These are phyloP conservation scores for Lasiurus borealis DNA, from an alignment of 2,113 vertebrate species.

Conservation along the genomic window DNA sequence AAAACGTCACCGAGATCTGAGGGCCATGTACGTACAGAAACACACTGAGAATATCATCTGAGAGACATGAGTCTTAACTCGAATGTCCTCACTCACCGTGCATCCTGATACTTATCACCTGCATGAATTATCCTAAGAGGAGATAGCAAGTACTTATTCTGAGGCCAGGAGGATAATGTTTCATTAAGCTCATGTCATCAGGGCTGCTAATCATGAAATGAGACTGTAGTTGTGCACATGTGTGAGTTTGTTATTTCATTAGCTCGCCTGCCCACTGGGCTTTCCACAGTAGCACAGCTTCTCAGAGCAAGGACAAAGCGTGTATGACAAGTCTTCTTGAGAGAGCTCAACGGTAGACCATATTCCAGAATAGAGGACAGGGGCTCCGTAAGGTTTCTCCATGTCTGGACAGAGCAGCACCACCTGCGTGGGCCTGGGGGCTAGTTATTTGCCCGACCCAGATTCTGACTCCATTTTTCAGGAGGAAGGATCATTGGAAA, in stretches of 20 bases:
- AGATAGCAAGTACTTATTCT: neutral
- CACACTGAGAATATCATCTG: neutral
- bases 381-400: neutral
- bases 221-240: neutral
- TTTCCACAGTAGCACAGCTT: neutral
- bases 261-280: neutral
- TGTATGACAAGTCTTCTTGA: neutral
- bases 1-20: neutral
- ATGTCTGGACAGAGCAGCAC: neutral
- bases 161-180: neutral
- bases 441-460: neutral
- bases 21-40: neutral
- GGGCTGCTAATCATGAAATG: slow-evolving; percentile 31
- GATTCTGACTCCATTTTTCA: neutral
- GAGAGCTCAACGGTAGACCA: neutral
- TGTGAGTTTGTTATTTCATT: neutral
- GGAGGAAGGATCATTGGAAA: slow-evolving; percentile 29
- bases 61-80: slow-evolving; percentile 18
- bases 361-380: neutral
- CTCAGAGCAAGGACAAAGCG: slow-evolving; percentile 17
- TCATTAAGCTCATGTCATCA: slow-evolving; percentile 1
- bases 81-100: slow-evolving; percentile 34
- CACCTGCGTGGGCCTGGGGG: neutral
- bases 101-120: slow-evolving; percentile 52
- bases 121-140: slow-evolving; percentile 3